Evolutionary conservation across 2,888 invertebrate species (phyloP).

Genomic region (Sinohyriopsis cumingii): DNA sequence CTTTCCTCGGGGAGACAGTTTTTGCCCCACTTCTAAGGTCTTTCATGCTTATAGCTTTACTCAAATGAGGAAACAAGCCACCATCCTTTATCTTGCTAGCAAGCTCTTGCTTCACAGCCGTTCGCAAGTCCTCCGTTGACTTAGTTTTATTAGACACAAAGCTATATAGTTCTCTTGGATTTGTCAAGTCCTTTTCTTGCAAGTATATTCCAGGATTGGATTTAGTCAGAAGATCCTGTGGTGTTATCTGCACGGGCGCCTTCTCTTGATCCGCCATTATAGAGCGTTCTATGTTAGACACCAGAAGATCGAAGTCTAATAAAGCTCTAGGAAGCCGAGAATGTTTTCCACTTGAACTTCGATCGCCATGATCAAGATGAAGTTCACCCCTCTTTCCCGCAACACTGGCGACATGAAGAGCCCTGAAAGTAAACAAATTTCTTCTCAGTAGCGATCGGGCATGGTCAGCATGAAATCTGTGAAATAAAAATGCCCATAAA

Average conservation of each 20-base stretch:
- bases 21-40: slow-evolving; percentile 17
- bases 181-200: slow-evolving; percentile 26
- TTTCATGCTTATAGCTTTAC: slow-evolving; percentile 28
- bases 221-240: slow-evolving; percentile 34
- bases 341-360: too few relatives aligned
- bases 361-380: too few relatives aligned
- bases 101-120: slow-evolving; percentile 33
- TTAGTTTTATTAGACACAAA: slow-evolving; percentile 35
- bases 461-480: too few relatives aligned
- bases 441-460: too few relatives aligned
- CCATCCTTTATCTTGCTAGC: slow-evolving; percentile 12
- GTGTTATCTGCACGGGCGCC: slow-evolving; percentile 14
- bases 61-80: slow-evolving; percentile 33
- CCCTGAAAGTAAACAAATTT: too few relatives aligned
- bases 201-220: slow-evolving; percentile 36
- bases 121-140: slow-evolving; percentile 31
- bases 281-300: slow-evolving; percentile 38
- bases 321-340: too few relatives aligned
- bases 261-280: slow-evolving; percentile 34
- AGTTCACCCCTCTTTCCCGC: too few relatives aligned
- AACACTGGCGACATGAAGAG: too few relatives aligned
- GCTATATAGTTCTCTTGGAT: slow-evolving; percentile 43
- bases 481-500: too few relatives aligned
- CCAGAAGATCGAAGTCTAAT: slow-evolving; percentile 38
- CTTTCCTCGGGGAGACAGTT: too few relatives aligned